Evolutionary conservation across 2,113 vertebrate genomes (phyloP).

Genomic region (Vidua macroura): DNA sequence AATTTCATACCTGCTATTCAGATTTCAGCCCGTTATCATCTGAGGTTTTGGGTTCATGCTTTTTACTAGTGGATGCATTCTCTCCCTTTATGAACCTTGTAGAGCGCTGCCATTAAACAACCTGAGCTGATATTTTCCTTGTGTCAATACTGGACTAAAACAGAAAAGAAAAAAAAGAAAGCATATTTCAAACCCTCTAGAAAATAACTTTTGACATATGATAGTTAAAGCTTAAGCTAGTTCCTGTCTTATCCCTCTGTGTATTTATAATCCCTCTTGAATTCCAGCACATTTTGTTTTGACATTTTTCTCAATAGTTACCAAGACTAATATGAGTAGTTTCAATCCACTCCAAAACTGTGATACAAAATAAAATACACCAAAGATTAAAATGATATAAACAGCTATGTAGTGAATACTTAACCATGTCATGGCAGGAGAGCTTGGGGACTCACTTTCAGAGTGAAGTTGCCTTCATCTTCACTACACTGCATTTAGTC

Average conservation of each 20-base stretch:
- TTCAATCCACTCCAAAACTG: not conserved
- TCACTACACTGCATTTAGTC: not conserved
- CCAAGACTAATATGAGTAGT: not conserved
- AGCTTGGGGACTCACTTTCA: not conserved
- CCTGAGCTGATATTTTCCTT: not conserved
- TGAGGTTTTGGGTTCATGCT: not conserved
- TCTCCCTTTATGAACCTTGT: not conserved
- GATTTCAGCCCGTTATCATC: not conserved
- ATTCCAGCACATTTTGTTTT: constrained; percentile 43
- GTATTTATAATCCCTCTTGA: constrained; percentile 58
- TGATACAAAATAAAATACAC: not conserved
- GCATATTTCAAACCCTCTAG: not conserved
- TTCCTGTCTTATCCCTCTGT: constrained; percentile 27
- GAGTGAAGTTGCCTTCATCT: not conserved
- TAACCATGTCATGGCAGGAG: not conserved
- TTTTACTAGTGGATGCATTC: not conserved
- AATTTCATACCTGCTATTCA: not conserved
- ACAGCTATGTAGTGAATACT: not conserved
- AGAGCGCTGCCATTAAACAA: not conserved
- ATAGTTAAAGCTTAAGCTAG: constrained; percentile 34
- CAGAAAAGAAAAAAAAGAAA: not conserved
- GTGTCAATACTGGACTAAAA: not conserved
- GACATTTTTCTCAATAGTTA: constrained; percentile 53
- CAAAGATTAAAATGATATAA: not conserved
- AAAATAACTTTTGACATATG: constrained; percentile 45